Conservation (phyloP, 2,113 vertebrate species). For the Mastomys coucha region DNA sequence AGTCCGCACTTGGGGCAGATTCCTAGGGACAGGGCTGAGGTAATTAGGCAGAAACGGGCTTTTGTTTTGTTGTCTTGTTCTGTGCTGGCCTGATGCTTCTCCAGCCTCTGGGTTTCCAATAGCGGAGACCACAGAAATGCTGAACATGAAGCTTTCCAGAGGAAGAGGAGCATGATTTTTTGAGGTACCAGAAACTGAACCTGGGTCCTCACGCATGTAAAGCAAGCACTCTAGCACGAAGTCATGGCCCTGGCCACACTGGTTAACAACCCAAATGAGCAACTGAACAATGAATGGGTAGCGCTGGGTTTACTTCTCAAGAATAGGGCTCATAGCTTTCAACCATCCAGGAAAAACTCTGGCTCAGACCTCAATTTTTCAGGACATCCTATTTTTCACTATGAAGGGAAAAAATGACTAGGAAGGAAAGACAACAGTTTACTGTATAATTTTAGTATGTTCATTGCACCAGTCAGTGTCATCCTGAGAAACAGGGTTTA, state of each 20-base stretch:
- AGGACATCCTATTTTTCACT: background rate
- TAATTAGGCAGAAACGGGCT: background rate
- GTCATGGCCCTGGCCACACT: background rate
- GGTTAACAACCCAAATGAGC: background rate
- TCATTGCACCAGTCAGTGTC: background rate
- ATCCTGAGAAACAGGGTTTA: background rate
- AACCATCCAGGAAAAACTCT: background rate
- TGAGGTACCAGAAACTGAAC: background rate
- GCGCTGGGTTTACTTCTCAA: background rate
- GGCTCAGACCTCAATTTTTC: too few relatives aligned
- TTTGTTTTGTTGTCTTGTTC: background rate
- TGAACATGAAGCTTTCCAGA: background rate
- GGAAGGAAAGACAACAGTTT: background rate
- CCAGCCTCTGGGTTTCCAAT: background rate
- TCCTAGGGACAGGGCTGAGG: background rate
- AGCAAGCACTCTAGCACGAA: background rate
- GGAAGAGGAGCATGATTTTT: background rate
- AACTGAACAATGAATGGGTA: background rate
- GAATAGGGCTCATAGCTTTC: background rate
- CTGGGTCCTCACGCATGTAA: background rate
- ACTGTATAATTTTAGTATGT: background rate
- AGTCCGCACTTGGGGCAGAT: background rate
- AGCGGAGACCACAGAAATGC: background rate
- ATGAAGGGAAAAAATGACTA: background rate
- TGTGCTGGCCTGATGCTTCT: background rate